Evolutionary conservation across 2,888 invertebrate genomes (phyloP).

Genomic region (Coleophora flavipennella): DNA sequence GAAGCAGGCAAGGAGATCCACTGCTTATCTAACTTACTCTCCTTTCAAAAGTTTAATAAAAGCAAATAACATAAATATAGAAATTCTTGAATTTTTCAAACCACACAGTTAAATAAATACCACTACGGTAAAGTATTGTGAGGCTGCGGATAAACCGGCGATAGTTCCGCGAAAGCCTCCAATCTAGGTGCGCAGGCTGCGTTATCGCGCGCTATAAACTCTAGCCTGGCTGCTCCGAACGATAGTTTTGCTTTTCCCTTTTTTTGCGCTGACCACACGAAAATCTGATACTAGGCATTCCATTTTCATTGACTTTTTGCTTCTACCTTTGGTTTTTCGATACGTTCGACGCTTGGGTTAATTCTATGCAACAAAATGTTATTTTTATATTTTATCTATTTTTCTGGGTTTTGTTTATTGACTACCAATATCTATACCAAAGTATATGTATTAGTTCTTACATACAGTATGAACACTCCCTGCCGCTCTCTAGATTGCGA

Average conservation of each 20-base stretch:
- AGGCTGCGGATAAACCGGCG: constrained; percentile 13
- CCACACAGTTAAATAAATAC: too few relatives aligned
- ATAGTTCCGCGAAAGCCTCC: constrained; percentile 19
- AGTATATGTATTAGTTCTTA: too few relatives aligned
- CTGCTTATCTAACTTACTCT: too few relatives aligned
- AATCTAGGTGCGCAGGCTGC: constrained; percentile 25
- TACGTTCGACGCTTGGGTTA: constrained; percentile 1
- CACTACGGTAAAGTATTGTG: too few relatives aligned
- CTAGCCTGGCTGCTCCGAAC: constrained; percentile 28
- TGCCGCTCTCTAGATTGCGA: too few relatives aligned
- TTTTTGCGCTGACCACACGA: constrained; percentile 43
- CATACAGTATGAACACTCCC: too few relatives aligned
- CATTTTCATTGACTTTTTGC: constrained; percentile 11
- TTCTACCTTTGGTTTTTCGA: constrained; percentile 2
- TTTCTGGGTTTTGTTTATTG: not conserved
- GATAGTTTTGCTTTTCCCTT: constrained; percentile 32
- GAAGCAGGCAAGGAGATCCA: too few relatives aligned
- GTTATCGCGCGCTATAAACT: constrained; percentile 50
- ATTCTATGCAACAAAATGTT: not conserved
- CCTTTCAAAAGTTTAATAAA: too few relatives aligned
- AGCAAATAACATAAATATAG: too few relatives aligned
- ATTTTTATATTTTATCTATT: not conserved
- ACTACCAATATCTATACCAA: too few relatives aligned
- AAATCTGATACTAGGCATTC: constrained; percentile 25
- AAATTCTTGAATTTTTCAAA: too few relatives aligned